These are phyloP conservation scores for Homarus gammarus DNA, from an alignment of 2,888 invertebrate genomes.

Conservation along the genomic window DNA sequence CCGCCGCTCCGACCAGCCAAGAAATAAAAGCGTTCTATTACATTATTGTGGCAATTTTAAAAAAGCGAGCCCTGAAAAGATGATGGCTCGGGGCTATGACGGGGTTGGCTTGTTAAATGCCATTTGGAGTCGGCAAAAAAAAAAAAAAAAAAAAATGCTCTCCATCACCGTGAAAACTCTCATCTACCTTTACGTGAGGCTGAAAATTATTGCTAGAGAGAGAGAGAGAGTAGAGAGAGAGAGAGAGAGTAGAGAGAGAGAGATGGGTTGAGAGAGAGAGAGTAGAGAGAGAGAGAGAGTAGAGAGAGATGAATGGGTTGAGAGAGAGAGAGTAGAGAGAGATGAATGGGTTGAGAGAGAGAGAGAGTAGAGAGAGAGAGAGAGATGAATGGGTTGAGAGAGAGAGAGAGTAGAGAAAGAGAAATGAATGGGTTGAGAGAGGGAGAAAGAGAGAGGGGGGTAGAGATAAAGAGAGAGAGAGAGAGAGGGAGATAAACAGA, in stretches of 20 bases:
- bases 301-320: not conserved
- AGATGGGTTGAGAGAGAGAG: slow-evolving; percentile 24
- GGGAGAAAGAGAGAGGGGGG: not conserved
- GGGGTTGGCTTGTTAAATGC: slow-evolving; percentile 69
- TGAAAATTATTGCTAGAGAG: slow-evolving; percentile 29
- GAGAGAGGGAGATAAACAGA: no score
- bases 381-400: slow-evolving; percentile 25
- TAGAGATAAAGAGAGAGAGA: not conserved
- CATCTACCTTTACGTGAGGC: slow-evolving; percentile 52
- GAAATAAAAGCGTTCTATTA: slow-evolving; percentile 61
- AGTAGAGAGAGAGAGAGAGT: not conserved
- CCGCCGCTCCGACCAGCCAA: not conserved
- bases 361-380: not conserved
- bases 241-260: slow-evolving; percentile 13
- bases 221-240: not conserved
- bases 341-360: slow-evolving; percentile 13
- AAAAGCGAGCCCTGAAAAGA: slow-evolving; percentile 59
- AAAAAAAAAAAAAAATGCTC: slow-evolving; percentile 9
- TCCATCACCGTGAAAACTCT: slow-evolving; percentile 47
- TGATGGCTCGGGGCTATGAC: slow-evolving; percentile 33
- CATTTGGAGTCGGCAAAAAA: slow-evolving; percentile 57
- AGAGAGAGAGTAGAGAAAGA: slow-evolving; percentile 23
- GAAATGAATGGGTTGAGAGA: slow-evolving; percentile 15
- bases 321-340: slow-evolving; percentile 6
- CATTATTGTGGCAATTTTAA: slow-evolving; percentile 70